These are phyloP conservation scores for Drosophila sproati DNA, from an alignment of 1,140 invertebrate genomes.

Conservation along the genomic window DNA sequence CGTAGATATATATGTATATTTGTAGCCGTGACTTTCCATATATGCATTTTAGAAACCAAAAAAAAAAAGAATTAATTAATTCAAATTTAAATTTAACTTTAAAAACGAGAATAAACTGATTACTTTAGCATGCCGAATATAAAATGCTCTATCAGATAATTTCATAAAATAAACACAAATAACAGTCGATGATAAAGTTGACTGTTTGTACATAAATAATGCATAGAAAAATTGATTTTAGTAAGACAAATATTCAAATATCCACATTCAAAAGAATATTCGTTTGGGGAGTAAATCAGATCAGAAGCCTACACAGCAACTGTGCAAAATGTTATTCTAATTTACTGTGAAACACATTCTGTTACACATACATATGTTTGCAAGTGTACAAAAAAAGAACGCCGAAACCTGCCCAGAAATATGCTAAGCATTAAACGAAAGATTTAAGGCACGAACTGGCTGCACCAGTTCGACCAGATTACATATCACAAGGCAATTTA, in stretches of 20 bases:
- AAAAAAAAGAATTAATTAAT: background rate
- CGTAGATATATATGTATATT: background rate
- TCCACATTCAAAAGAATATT: no score
- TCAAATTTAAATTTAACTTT: constrained; percentile 30
- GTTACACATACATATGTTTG: background rate
- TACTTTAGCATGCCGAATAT: background rate
- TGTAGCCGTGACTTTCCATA: constrained; percentile 28
- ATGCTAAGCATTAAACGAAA: constrained; percentile 50
- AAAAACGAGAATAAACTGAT: constrained; percentile 14
- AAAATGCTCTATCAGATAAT: constrained; percentile 8
- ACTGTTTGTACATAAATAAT: no score
- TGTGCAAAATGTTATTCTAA: no score
- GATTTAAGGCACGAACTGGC: constrained; percentile 64
- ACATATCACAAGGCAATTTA: constrained; percentile 48
- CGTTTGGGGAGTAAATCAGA: no score
- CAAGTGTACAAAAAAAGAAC: constrained; percentile 9
- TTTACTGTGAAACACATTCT: no score
- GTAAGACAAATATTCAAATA: no score
- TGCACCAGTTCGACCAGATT: constrained; percentile 68
- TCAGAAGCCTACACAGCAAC: no score
- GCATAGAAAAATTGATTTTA: no score
- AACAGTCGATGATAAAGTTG: no score
- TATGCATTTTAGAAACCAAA: constrained; percentile 37
- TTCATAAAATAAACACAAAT: background rate
- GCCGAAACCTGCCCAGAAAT: constrained; percentile 10